Percentiles rank a stretch among this genome's conserved stretches.
Conservation (phyloP, 2,888 invertebrate genomes). For the Agriopis leucophaearia region DNA sequence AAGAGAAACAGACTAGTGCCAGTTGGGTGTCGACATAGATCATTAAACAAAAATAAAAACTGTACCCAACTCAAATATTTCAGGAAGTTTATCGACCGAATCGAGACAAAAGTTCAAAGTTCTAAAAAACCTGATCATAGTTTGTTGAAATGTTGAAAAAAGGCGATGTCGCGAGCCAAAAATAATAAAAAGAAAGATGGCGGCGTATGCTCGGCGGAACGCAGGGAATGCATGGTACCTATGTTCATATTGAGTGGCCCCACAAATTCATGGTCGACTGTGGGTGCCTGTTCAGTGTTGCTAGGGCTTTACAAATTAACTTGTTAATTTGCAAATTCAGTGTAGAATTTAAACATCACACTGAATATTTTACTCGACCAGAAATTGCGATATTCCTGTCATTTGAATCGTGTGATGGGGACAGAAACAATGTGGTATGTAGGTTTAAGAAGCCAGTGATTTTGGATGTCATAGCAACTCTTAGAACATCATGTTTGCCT, state of each 20-base stretch:
- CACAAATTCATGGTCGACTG: slow-evolving; percentile 73
- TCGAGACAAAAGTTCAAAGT: slow-evolving; percentile 34
- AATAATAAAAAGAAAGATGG: slow-evolving; percentile 67
- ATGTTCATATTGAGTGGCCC: slow-evolving; percentile 65
- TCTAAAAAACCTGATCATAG: slow-evolving; percentile 44
- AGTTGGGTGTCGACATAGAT: slow-evolving; percentile 24
- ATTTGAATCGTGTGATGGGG: too few relatives aligned
- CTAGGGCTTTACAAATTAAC: slow-evolving; percentile 6
- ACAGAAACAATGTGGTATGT: too few relatives aligned
- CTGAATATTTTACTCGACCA: too few relatives aligned
- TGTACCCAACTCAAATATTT: slow-evolving; percentile 28
- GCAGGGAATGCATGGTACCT: slow-evolving; percentile 67
- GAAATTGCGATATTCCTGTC: too few relatives aligned
- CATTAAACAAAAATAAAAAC: slow-evolving; percentile 34
- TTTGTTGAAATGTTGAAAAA: slow-evolving; percentile 41
- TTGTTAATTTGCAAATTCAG: slow-evolving; percentile 24
- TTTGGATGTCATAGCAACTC: too few relatives aligned
- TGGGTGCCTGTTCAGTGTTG: slow-evolving; percentile 53
- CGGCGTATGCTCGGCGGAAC: slow-evolving; percentile 66
- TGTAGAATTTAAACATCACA: too few relatives aligned
- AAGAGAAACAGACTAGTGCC: slow-evolving; percentile 2
- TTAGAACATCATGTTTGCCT: too few relatives aligned
- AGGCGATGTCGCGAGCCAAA: slow-evolving; percentile 68
- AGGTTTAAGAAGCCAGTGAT: too few relatives aligned
- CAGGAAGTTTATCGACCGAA: slow-evolving; percentile 36